Base-by-base conservation (phyloP, 2,113 vertebrate species). In the Phasianus colchicus region DNA sequence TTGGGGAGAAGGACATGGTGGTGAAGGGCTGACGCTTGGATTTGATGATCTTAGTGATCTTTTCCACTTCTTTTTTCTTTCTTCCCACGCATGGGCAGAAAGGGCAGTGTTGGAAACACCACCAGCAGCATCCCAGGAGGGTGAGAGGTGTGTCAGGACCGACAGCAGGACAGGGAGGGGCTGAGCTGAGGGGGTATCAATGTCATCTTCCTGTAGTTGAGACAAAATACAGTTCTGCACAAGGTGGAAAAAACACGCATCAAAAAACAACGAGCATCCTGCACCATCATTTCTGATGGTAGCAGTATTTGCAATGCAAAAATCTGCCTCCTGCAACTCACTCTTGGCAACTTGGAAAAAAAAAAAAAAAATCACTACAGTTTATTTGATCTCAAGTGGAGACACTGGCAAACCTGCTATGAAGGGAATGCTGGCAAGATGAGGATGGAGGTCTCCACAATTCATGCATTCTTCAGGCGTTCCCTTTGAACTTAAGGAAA, bases 181-280 rank as follows among this genome's bases (percentile, higher is more conserved):
- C 5, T 40, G 34, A 24, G 45, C n/a, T 2, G 69, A 52, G 19
- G 13, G 13, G 12, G 2, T 15, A 4, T 4, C 10, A 1, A 9
- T 47, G 61, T 32, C 63, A 64, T 42, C 76, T 40, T 60, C 48
- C 6, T 13, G 10, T 1, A 8, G 32, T 29, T 70, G 29, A 10
- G 60, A 22, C 29, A 50, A 79, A 36, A 40, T 1, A 3, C 48
- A 45, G 38, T 25, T 88, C 34, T 50, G 29, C 32, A 14, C 38
- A 1, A 8, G 57, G 7, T 21, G 6, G 18, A 40, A 57, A 80
- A 80, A 66, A 10, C 63, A 43, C 2, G 18, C n/a, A n/a, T n/a
- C n/a, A n/a, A n/a, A n/a, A n/a, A n/a, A 29, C 30, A 65, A 30
- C 15, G 18, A 65, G 63, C 38, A 13, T 13, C 19, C 64, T 66